phyloP scores from a whole-genome alignment of 2,113 vertebrate genomes.

The Trematocara unimaculatum region DNA sequence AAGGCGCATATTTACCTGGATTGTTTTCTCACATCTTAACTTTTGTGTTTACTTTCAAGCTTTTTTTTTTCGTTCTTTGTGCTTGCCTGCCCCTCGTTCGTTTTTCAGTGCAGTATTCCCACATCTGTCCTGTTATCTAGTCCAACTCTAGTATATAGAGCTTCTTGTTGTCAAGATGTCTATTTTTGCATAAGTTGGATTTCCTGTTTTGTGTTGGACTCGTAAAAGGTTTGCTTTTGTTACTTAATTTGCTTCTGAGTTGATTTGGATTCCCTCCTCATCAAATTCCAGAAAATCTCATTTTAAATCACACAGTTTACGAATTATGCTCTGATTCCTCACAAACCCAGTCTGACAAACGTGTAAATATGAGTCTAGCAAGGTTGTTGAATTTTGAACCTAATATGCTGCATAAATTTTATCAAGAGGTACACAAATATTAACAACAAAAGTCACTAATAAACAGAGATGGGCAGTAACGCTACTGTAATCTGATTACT shows the following conservation, averaged over 20 bases:
- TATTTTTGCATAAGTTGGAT: neutral
- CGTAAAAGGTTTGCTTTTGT: neutral
- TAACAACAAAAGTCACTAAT: neutral
- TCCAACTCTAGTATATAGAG: neutral
- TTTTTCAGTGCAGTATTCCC: neutral
- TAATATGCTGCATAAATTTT: neutral
- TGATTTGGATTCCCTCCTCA: neutral
- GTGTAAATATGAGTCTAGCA: neutral
- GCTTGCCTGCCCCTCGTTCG: neutral
- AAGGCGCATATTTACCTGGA: neutral
- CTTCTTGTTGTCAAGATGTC: neutral
- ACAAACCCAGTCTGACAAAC: neutral
- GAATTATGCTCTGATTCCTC: neutral
- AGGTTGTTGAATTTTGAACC: neutral
- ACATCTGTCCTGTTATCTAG: neutral
- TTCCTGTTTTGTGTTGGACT: neutral
- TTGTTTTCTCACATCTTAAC: neutral
- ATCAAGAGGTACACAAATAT: neutral
- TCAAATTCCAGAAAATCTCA: neutral
- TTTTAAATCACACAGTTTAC: neutral
- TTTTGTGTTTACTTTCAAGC: neutral
- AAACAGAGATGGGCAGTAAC: neutral
- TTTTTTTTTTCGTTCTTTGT: neutral
- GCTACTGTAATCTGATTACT: too few relatives aligned
- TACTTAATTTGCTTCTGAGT: neutral